phyloP scores from a whole-genome alignment of 2,888 invertebrate species.

The Drosophila birchii region DNA sequence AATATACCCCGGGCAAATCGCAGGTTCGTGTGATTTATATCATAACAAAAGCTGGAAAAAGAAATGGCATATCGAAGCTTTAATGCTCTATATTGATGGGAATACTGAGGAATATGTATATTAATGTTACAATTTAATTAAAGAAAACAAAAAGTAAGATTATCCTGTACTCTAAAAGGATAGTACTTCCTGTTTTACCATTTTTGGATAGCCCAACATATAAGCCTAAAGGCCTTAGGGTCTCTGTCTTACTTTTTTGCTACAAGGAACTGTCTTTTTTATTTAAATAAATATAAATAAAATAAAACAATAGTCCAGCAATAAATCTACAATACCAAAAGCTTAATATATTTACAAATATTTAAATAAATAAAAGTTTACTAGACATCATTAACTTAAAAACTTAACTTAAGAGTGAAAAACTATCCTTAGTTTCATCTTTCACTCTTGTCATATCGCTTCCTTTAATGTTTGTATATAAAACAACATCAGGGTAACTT shows the following conservation, averaged over 20 bases:
- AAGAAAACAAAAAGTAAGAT: neutral
- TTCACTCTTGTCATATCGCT: neutral
- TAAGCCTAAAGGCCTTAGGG: too few relatives aligned
- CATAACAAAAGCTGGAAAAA: constrained; percentile 32
- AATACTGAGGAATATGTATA: neutral
- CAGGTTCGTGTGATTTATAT: constrained; percentile 66
- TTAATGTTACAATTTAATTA: neutral
- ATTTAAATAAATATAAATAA: too few relatives aligned
- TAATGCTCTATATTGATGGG: constrained; percentile 5
- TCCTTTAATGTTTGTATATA: neutral
- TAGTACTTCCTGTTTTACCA: too few relatives aligned
- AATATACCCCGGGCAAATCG: constrained; percentile 39
- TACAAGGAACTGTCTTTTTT: too few relatives aligned
- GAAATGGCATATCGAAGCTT: constrained; percentile 9
- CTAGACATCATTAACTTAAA: too few relatives aligned
- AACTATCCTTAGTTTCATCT: neutral
- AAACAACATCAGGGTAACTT: constrained; percentile 10
- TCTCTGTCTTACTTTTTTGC: too few relatives aligned
- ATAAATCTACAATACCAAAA: too few relatives aligned
- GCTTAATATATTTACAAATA: too few relatives aligned
- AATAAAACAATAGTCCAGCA: too few relatives aligned
- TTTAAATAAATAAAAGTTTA: too few relatives aligned
- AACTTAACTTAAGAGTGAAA: neutral
- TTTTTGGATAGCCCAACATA: too few relatives aligned
- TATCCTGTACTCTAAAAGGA: neutral